Evolutionary conservation across 1,140 invertebrate genomes (phyloP).

Genomic region (Aphis gossypii): DNA sequence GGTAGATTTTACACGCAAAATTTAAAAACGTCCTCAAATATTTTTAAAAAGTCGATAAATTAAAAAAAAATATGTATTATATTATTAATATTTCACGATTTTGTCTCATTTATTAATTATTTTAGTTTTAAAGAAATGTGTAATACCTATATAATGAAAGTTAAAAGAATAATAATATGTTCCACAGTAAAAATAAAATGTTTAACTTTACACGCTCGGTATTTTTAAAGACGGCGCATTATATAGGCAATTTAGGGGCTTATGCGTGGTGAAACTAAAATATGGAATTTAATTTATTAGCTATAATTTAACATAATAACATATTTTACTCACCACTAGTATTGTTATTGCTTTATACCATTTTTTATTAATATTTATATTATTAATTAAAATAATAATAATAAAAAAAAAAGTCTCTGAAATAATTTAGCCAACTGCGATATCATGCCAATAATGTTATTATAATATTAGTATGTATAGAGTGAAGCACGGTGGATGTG

Average conservation of each 20-base stretch:
- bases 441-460: background rate
- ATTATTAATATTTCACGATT: too few relatives aligned
- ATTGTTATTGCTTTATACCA: background rate
- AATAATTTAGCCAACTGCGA: background rate
- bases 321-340: background rate
- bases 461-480: background rate
- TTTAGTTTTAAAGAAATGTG: background rate
- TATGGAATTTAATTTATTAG: background rate
- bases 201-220: background rate
- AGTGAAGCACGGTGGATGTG: background rate
- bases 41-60: too few relatives aligned
- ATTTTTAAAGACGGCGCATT: background rate
- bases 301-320: background rate
- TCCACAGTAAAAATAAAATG: background rate
- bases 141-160: background rate
- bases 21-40: too few relatives aligned
- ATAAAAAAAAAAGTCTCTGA: background rate
- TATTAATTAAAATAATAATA: background rate
- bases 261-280: background rate
- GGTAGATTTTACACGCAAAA: too few relatives aligned
- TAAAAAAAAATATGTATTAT: too few relatives aligned
- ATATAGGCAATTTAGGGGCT: constrained; percentile 29
- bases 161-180: background rate
- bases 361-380: background rate
- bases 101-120: too few relatives aligned